These are phyloP conservation scores for Rugalucina vietnamica DNA, from an alignment of 2,888 invertebrate species.

Conservation along the genomic window DNA sequence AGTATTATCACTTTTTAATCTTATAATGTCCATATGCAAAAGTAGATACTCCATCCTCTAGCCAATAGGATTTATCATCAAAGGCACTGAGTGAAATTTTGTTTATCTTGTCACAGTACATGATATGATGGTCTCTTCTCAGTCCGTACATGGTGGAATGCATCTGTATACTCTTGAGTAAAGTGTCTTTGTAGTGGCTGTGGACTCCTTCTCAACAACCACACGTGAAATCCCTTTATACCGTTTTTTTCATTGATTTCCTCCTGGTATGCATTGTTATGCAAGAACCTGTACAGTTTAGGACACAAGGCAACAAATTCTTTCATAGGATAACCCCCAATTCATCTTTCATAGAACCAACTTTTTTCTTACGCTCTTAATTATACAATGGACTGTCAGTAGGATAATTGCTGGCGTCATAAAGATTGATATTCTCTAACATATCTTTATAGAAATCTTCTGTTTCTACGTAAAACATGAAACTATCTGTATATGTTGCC, in stretches of 20 bases:
- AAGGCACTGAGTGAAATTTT: slow-evolving; percentile 19
- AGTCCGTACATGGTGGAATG: slow-evolving; percentile 4
- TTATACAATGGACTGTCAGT: slow-evolving; percentile 62
- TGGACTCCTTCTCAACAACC: slow-evolving; percentile 15
- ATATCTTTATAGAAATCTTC: slow-evolving; percentile 54
- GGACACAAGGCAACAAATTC: slow-evolving; percentile 73
- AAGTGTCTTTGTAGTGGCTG: slow-evolving; percentile 23
- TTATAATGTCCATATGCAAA: slow-evolving; percentile 19
- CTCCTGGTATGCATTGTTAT: slow-evolving; percentile 27
- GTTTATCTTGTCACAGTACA: slow-evolving; percentile 24
- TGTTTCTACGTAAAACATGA: slow-evolving; percentile 38
- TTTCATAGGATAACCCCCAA: slow-evolving; percentile 54
- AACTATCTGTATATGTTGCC: slow-evolving; percentile 49
- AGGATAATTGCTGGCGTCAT: slow-evolving; percentile 75
- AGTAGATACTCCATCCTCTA: slow-evolving; percentile 13
- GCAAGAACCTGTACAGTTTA: slow-evolving; percentile 48
- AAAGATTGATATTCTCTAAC: slow-evolving; percentile 20
- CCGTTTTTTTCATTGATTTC: slow-evolving; percentile 18
- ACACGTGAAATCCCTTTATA: slow-evolving; percentile 16
- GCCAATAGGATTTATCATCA: slow-evolving; percentile 25
- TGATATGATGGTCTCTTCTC: slow-evolving; percentile 21
- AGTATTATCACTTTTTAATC: background rate
- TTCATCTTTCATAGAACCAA: slow-evolving; percentile 44
- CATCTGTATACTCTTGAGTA: background rate
- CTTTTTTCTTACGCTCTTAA: slow-evolving; percentile 77